A percentile compares a stretch with the other conserved stretches of the same genome.
phyloP scores from a whole-genome alignment of 2,888 invertebrate genomes.

The Scrobipalpa atriplicella region DNA sequence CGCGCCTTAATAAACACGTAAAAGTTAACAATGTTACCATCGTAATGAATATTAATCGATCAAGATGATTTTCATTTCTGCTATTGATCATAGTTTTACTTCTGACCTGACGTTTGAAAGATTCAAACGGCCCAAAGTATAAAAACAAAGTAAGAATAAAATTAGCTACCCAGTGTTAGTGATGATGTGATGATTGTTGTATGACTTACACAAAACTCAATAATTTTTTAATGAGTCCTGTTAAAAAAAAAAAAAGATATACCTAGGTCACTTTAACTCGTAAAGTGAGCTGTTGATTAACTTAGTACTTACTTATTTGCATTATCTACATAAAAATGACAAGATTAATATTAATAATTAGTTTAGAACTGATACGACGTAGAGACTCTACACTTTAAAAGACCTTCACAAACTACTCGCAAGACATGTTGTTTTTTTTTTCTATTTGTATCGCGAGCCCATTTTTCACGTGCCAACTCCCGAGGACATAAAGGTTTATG shows the following conservation, averaged over 20 bases:
- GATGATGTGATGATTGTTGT: background rate
- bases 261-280: too few relatives aligned
- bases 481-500: slow-evolving; percentile 82
- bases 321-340: too few relatives aligned
- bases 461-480: slow-evolving; percentile 80
- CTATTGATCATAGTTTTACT: slow-evolving; percentile 56
- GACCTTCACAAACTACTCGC: background rate
- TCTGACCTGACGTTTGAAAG: background rate
- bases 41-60: slow-evolving; percentile 78
- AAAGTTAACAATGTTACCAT: slow-evolving; percentile 46
- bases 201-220: background rate
- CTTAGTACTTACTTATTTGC: too few relatives aligned
- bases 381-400: too few relatives aligned
- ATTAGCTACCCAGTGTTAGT: background rate
- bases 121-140: background rate
- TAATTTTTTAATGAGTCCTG: background rate
- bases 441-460: slow-evolving; percentile 66
- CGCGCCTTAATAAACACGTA: slow-evolving; percentile 71
- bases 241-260: too few relatives aligned
- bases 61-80: slow-evolving; percentile 64
- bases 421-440: slow-evolving; percentile 37
- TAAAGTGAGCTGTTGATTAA: too few relatives aligned
- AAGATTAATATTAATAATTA: too few relatives aligned
- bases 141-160: background rate
- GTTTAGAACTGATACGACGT: too few relatives aligned